phyloP scores from a whole-genome alignment of 2,797 vertebrate genomes.

The Onychomys torridus region DNA sequence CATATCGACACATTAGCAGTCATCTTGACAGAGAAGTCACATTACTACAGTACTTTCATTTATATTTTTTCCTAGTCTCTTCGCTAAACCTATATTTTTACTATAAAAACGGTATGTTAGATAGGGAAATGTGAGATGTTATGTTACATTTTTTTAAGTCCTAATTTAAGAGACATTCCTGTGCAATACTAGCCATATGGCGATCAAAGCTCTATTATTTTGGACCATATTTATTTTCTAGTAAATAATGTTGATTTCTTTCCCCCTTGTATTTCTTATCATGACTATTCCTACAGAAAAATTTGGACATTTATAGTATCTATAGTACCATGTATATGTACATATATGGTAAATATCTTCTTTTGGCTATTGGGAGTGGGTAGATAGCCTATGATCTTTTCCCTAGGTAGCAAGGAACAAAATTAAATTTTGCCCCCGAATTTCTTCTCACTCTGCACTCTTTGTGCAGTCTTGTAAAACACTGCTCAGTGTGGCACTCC shows the following conservation, averaged over 20 bases:
- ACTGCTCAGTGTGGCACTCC: no score
- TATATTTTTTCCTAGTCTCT: conserved; percentile 3
- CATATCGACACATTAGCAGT: background rate
- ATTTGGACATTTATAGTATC: background rate
- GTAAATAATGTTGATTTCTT: conserved; percentile 13
- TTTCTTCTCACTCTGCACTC: fast-evolving
- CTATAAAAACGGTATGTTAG: background rate
- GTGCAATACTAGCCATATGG: background rate
- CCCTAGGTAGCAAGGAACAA: background rate
- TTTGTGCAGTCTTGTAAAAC: background rate
- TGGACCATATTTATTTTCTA: background rate
- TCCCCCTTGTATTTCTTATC: background rate
- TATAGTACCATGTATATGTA: background rate
- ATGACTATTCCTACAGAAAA: background rate
- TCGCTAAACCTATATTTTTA: background rate
- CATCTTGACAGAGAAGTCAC: background rate
- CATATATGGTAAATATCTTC: background rate
- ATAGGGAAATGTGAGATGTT: background rate
- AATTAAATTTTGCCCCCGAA: background rate
- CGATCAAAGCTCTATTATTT: no score
- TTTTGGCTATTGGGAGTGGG: background rate
- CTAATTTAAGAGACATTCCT: background rate
- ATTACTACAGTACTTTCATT: conserved; percentile 7
- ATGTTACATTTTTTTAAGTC: background rate
- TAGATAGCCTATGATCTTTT: background rate